Conservation (phyloP, 2,888 invertebrate species). For the Lymantria monacha region DNA sequence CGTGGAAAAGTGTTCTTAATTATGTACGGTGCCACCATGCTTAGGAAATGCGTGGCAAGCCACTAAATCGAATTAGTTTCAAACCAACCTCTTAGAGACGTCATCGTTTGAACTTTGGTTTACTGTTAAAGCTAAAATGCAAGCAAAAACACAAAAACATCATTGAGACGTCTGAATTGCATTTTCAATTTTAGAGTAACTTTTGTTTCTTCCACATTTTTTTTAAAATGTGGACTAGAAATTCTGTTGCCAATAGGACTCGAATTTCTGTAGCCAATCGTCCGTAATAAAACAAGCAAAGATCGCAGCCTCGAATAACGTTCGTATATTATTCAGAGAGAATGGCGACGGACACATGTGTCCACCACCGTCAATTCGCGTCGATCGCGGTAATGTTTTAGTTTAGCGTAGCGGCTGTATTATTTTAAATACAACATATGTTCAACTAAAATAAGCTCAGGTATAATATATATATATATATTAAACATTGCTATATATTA, state of each 20-base stretch:
- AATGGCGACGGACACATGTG: conserved; percentile 60
- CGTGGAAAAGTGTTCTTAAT: conserved; percentile 69
- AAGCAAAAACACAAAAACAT: neutral
- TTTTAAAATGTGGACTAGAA: conserved; percentile 40
- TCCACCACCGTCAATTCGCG: conserved; percentile 57
- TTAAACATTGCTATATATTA: too few species aligned
- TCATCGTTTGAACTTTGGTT: conserved; percentile 1
- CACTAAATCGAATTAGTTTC: conserved; percentile 36
- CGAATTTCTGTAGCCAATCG: conserved; percentile 60
- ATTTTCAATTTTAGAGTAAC: conserved; percentile 27
- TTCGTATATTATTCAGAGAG: conserved; percentile 70
- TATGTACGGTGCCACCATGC: conserved; percentile 62
- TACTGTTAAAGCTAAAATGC: neutral
- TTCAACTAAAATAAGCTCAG: too few species aligned
- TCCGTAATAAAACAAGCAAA: conserved; percentile 63
- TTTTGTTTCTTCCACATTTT: conserved; percentile 28
- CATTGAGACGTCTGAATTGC: conserved; percentile 17
- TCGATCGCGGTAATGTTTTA: conserved; percentile 36
- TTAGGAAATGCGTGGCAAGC: conserved; percentile 49
- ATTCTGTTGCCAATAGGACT: conserved; percentile 31
- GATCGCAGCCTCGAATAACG: conserved; percentile 56
- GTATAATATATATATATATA: too few species aligned
- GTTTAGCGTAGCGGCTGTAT: conserved; percentile 28
- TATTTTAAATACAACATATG: too few species aligned
- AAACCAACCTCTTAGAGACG: conserved; percentile 24